These are phyloP conservation scores for Cotesia congregata DNA, from an alignment of 2,888 invertebrate species.

Conservation along the genomic window DNA sequence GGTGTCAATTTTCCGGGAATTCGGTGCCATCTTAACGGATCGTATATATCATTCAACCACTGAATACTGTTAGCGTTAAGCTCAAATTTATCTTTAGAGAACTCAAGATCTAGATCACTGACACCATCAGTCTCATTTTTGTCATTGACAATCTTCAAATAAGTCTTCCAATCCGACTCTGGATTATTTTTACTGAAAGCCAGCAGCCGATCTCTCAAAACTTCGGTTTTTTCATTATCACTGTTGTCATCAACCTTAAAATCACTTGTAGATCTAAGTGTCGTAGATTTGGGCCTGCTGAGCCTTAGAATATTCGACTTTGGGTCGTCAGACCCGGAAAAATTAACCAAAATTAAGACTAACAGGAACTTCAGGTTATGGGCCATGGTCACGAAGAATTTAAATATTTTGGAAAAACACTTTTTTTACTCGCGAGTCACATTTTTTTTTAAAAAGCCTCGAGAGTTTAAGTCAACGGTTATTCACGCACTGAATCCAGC, in stretches of 20 bases:
- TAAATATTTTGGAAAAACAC: too few relatives aligned
- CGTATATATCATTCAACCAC: slow-evolving; percentile 78
- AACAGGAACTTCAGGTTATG: slow-evolving; percentile 6
- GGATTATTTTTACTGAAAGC: slow-evolving; percentile 64
- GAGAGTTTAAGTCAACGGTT: slow-evolving; percentile 58
- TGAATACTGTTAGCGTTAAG: slow-evolving; percentile 71
- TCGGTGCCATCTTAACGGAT: slow-evolving; percentile 76
- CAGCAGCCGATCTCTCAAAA: slow-evolving; percentile 44
- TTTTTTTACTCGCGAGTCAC: too few relatives aligned
- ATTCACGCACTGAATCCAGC: slow-evolving; percentile 66
- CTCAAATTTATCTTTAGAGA: slow-evolving; percentile 61
- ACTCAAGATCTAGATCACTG: slow-evolving; percentile 61
- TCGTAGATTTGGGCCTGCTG: slow-evolving; percentile 50
- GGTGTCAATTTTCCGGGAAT: slow-evolving; percentile 73
- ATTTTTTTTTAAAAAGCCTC: neutral
- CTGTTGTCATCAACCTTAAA: slow-evolving; percentile 42
- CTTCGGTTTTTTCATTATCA: slow-evolving; percentile 41
- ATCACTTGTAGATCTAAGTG: neutral
- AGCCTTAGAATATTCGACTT: slow-evolving; percentile 57
- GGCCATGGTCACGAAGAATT: too few relatives aligned
- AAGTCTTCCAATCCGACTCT: slow-evolving; percentile 65
- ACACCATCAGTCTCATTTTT: slow-evolving; percentile 54
- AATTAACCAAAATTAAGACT: slow-evolving; percentile 26
- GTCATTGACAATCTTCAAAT: slow-evolving; percentile 54
- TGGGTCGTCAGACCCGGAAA: slow-evolving; percentile 42